Conservation (phyloP, 2,797 vertebrate species). For the Lindbergichthys nudifrons region DNA sequence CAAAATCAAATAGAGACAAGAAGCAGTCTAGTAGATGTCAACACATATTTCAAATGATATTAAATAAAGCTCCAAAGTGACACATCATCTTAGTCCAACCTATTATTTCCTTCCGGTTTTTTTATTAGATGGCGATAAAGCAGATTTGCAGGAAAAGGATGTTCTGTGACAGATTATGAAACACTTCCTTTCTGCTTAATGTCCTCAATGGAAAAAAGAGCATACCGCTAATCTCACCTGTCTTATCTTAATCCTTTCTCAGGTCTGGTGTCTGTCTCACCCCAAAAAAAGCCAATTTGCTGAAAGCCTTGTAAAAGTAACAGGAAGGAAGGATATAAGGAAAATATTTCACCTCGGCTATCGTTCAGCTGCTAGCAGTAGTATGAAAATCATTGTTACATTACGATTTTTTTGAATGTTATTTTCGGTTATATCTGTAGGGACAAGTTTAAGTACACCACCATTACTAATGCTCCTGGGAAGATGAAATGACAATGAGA, state of each 20-base stretch:
- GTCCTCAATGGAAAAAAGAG: constrained; percentile 22
- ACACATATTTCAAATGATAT: background rate
- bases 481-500: constrained; percentile 1
- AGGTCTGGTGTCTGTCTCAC: constrained; percentile 55
- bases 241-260: constrained; percentile 23
- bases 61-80: constrained; percentile 2
- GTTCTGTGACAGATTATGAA: constrained; percentile 41
- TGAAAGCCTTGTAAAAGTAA: constrained; percentile 33
- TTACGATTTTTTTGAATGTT: background rate
- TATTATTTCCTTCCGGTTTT: constrained; percentile 23
- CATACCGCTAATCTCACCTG: constrained; percentile 49
- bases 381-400: background rate
- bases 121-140: constrained; percentile 5
- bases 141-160: constrained; percentile 22
- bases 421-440: no score
- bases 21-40: background rate
- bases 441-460: background rate
- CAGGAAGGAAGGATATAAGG: constrained; percentile 30
- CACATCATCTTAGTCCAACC: background rate
- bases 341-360: constrained; percentile 30
- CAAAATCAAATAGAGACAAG: background rate
- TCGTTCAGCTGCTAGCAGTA: background rate
- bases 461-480: background rate
- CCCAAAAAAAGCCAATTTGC: constrained; percentile 11
- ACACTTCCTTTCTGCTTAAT: constrained; percentile 50